Percentiles rank a stretch among this genome's conserved stretches.
These are phyloP conservation scores for Nesoenas mayeri DNA, from an alignment of 2,113 vertebrate species.

Conservation along the genomic window DNA sequence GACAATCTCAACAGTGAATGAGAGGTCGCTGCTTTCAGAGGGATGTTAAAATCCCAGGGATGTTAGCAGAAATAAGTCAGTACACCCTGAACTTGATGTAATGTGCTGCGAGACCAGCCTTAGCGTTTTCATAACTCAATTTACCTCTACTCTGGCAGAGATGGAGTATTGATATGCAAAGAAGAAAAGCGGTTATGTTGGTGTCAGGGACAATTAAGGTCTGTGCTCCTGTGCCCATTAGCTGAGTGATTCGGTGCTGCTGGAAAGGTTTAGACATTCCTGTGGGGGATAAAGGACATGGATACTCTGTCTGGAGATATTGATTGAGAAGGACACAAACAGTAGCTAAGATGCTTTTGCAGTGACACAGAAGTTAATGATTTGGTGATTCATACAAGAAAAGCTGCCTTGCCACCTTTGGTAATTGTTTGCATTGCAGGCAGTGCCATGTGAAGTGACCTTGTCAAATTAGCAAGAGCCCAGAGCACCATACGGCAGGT, in stretches of 20 bases:
- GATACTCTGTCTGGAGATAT: conserved; percentile 75
- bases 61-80: neutral
- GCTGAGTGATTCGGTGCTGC: conserved; percentile 30
- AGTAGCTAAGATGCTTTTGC: conserved; percentile 76
- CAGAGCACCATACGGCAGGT: neutral
- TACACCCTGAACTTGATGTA: neutral
- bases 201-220: conserved; percentile 65
- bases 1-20: neutral
- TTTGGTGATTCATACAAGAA: conserved; percentile 71
- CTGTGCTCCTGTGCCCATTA: conserved; percentile 39
- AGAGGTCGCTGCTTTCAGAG: neutral
- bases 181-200: conserved; percentile 11
- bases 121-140: neutral
- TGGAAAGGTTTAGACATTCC: conserved; percentile 65
- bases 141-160: neutral
- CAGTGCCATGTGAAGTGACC: conserved; percentile 40
- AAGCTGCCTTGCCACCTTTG: conserved; percentile 63
- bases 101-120: neutral
- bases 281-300: conserved; percentile 73
- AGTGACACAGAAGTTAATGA: conserved; percentile 80
- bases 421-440: conserved; percentile 66
- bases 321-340: conserved; percentile 78
- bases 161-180: neutral
- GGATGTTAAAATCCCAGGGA: neutral
- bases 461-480: conserved; percentile 68